Percentiles rank a stretch among this genome's conserved stretches.
phyloP scores from a whole-genome alignment of 2,797 vertebrate genomes.

The Hypotaenidia philippensis region DNA sequence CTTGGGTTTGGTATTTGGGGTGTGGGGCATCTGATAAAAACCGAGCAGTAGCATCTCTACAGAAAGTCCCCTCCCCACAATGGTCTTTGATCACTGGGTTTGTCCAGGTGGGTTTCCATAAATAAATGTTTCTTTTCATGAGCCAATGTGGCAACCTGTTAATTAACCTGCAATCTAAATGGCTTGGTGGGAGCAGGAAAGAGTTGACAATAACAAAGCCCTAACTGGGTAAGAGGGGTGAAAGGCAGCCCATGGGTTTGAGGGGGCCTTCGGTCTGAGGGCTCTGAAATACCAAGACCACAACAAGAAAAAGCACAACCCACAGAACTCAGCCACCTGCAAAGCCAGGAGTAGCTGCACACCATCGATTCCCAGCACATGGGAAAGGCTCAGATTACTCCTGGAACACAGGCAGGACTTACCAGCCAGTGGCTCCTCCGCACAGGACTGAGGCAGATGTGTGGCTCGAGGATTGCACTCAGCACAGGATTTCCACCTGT shows the following conservation, averaged over 20 bases:
- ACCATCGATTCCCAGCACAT: fast-evolving
- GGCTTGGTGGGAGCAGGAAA: not conserved
- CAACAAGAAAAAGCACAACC: not conserved
- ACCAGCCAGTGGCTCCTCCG: fast-evolving
- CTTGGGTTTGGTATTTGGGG: not conserved
- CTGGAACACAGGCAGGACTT: fast-evolving
- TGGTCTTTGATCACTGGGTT: not conserved
- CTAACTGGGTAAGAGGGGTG: not conserved
- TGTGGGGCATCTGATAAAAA: not conserved
- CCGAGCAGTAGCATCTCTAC: not conserved
- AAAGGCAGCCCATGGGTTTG: not conserved
- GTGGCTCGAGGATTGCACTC: fast-evolving
- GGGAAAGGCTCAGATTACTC: fast-evolving
- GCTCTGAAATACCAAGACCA: not conserved
- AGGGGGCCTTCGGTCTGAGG: fast-evolving
- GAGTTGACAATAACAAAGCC: fast-evolving
- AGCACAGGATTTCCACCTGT: fast-evolving
- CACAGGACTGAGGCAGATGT: fast-evolving
- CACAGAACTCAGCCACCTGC: not conserved
- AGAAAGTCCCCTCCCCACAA: not conserved
- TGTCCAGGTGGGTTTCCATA: slow-evolving; percentile 24
- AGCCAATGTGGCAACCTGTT: not conserved
- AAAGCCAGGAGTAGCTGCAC: fast-evolving
- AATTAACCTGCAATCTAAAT: fast-evolving
- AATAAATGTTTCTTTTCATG: slow-evolving; percentile 54